Base-by-base conservation (phyloP, 2,888 invertebrate genomes). In the Asteroscopus sphinx region DNA sequence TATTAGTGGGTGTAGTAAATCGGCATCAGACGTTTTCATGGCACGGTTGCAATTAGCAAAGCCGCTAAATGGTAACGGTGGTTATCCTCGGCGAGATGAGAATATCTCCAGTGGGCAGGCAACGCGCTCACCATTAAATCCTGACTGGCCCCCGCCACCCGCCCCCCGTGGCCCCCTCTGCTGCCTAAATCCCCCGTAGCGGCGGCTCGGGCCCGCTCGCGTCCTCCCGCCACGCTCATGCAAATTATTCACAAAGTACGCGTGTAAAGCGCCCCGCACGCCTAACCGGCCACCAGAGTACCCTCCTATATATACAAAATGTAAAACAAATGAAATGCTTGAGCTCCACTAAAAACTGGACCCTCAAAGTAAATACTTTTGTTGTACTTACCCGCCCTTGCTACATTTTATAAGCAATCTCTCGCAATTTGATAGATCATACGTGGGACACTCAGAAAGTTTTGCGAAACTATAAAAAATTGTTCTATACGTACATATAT, bases 161-260 rank as follows among this genome's bases (percentile, higher is more conserved):
- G 70, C 64, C 72, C 48, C 45, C 61, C 37, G 46, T 40, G 56
- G 49, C 54, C 71, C 73, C 67, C 73, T 58, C 57, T 51, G 60
- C 61, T 52, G 64, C 61, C 68, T 70, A 70, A 69, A 73, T 73
- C 77, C 79, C 68, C 66, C 65, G 66, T 48, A 63, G 59, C 42
- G 57, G 52, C 55, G 60, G 60, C 41, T 40, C 35, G 41, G 48
- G 55, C 53, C 57, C 57, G 51, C 57, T 16, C 62, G 58, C 72
- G 73, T 65, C 69, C 69, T 58, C 74, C 62, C 67, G 48, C 58
- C 70, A 69, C 76, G 76, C 74, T 78, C 84, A 81, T 86, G 87
- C 86, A 89, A 90, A 90, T 90, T 89, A 89, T 88, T 89, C 86
- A 87, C 85, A 85, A 86, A 86, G 85, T 83, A 83, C 82, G 82